These are phyloP conservation scores for Oscheius sp. DNA, from an alignment of 1,140 invertebrate species.

Conservation along the genomic window DNA sequence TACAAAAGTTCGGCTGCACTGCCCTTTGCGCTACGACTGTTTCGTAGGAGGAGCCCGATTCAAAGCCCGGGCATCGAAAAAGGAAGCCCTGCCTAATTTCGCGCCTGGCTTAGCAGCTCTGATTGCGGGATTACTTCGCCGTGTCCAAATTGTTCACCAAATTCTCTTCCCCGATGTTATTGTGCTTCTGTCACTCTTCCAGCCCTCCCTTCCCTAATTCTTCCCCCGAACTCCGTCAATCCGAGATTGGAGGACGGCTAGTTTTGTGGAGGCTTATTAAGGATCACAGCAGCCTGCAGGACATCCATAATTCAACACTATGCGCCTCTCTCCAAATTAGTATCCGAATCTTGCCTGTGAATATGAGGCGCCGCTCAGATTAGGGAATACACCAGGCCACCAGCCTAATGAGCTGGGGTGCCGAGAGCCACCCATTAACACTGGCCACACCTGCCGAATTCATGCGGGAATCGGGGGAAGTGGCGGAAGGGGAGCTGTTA, in stretches of 20 bases:
- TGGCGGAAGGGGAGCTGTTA: too few relatives aligned
- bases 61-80: neutral
- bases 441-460: slow-evolving; percentile 10
- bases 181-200: neutral
- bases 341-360: slow-evolving; percentile 13
- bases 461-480: neutral
- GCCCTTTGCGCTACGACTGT: too few relatives aligned
- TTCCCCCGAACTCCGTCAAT: neutral
- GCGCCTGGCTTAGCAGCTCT: neutral
- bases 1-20: too few relatives aligned
- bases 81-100: slow-evolving; percentile 6
- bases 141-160: neutral
- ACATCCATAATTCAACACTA: slow-evolving; percentile 13
- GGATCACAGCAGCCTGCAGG: neutral
- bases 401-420: neutral
- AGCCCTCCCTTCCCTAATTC: neutral
- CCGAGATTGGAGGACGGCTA: neutral
- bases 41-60: too few relatives aligned
- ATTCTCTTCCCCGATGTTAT: neutral
- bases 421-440: neutral
- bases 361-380: slow-evolving; percentile 10
- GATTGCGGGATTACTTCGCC: slow-evolving; percentile 5
- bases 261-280: slow-evolving; percentile 1
- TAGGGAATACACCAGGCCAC: slow-evolving; percentile 11
- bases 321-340: slow-evolving; percentile 13